phyloP scores from a whole-genome alignment of 1,140 invertebrate species.

The Pissodes strobi region DNA sequence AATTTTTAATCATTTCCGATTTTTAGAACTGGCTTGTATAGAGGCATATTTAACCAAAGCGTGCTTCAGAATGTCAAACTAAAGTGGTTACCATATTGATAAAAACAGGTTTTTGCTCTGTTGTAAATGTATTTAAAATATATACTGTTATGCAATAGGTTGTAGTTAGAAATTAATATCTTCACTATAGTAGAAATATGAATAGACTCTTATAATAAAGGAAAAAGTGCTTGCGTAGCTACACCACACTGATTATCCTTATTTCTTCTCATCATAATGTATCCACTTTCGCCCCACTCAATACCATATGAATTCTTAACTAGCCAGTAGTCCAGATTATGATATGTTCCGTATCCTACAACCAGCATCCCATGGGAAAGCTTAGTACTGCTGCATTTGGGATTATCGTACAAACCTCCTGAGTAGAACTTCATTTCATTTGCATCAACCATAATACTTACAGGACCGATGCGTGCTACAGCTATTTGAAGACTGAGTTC shows the following conservation, averaged over 20 bases:
- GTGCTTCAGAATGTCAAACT: too few species aligned
- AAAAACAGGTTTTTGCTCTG: too few species aligned
- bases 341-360: constrained; percentile 77
- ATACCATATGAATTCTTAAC: constrained; percentile 84
- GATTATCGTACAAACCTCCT: neutral
- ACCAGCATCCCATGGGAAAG: constrained; percentile 86
- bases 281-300: constrained; percentile 76
- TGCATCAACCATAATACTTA: constrained; percentile 78
- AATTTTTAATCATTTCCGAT: too few species aligned
- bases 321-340: constrained; percentile 74
- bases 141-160: too few species aligned
- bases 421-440: constrained; percentile 74
- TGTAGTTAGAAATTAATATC: too few species aligned
- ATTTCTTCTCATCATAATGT: constrained; percentile 62
- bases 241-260: constrained; percentile 69
- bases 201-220: too few species aligned
- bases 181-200: too few species aligned
- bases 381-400: neutral
- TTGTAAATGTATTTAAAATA: too few species aligned
- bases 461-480: constrained; percentile 74
- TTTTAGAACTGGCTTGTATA: too few species aligned
- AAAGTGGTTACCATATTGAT: too few species aligned
- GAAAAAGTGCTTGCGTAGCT: constrained; percentile 60
- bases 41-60: too few species aligned
- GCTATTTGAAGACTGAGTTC: constrained; percentile 69